These are phyloP conservation scores for Sesamia nonagrioides DNA, from an alignment of 1,140 invertebrate species.

Conservation along the genomic window DNA sequence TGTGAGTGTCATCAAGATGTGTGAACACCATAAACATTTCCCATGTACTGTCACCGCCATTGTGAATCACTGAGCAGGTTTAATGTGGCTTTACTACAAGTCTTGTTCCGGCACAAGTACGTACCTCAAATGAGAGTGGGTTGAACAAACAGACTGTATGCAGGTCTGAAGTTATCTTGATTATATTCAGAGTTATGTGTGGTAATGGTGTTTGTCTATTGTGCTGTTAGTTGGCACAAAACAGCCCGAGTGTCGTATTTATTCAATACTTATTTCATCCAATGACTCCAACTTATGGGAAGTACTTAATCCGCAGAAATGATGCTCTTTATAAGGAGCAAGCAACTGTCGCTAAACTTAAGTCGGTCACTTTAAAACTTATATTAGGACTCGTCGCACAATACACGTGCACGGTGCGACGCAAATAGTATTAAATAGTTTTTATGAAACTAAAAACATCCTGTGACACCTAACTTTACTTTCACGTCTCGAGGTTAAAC, in stretches of 20 bases:
- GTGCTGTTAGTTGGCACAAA: background rate
- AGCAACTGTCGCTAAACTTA: no score
- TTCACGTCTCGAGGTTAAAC: background rate
- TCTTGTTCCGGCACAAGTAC: background rate
- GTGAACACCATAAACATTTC: constrained; percentile 2
- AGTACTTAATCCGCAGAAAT: no score
- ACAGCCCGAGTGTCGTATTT: no score
- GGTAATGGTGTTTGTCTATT: background rate
- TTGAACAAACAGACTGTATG: no score
- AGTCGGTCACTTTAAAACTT: background rate
- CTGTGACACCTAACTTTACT: background rate
- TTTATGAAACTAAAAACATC: background rate
- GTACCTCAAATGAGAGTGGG: background rate
- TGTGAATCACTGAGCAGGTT: background rate
- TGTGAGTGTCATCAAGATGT: background rate
- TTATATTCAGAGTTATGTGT: no score
- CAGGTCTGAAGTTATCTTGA: background rate
- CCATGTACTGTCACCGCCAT: background rate
- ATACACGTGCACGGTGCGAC: background rate
- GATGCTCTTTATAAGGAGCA: no score
- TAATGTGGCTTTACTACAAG: background rate
- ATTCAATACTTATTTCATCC: no score
- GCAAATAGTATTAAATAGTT: constrained; percentile 4
- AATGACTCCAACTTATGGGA: no score
- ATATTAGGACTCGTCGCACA: background rate